Evolutionary conservation across 2,888 invertebrate genomes (phyloP).

Genomic region (Drosophila antonietae): DNA sequence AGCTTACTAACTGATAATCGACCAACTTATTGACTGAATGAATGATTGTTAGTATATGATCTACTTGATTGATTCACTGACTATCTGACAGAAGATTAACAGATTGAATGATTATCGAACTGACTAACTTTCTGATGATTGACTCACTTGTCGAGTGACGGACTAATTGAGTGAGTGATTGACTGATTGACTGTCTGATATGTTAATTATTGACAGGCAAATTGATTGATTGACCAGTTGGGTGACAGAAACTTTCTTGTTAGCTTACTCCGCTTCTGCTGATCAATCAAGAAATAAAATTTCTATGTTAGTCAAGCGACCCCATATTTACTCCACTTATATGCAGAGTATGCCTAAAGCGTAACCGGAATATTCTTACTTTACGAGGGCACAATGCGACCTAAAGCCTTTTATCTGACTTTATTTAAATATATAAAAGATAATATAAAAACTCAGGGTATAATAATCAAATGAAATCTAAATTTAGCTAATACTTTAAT

Average conservation of each 20-base stretch:
- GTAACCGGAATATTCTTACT: background rate
- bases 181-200: background rate
- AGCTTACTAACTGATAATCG: no score
- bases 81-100: background rate
- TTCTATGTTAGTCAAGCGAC: background rate
- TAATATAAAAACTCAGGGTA: no score
- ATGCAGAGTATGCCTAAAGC: background rate
- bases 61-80: background rate
- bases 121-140: background rate
- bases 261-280: background rate
- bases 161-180: background rate
- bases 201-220: background rate
- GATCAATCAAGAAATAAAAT: background rate
- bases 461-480: constrained; percentile 16
- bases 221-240: background rate
- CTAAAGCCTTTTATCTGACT: constrained; percentile 25
- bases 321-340: background rate
- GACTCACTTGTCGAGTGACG: background rate
- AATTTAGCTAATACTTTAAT: constrained; percentile 30
- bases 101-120: background rate
- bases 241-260: background rate
- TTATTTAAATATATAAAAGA: constrained; percentile 5
- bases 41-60: no score
- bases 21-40: background rate
- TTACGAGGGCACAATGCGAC: constrained; percentile 1